Conservation (phyloP, 2,113 vertebrate species). For the Brachypodius melanocephalos region DNA sequence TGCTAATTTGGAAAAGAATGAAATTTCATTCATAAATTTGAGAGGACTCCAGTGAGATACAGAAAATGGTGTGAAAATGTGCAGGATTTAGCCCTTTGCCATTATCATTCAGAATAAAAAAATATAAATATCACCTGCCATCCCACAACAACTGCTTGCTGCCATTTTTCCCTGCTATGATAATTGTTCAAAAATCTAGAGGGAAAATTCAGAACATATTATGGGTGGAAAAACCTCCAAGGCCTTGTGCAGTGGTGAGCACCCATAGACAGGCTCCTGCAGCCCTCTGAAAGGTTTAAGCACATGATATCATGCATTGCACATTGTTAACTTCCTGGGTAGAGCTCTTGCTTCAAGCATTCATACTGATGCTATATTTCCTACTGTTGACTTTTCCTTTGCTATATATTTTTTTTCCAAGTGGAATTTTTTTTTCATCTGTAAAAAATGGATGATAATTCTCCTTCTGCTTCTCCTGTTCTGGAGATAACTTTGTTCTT, state of each 20-base stretch:
- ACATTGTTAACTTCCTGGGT: background rate
- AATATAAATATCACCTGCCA: background rate
- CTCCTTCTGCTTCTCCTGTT: background rate
- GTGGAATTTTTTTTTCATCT: background rate
- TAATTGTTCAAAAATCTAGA: constrained; percentile 1
- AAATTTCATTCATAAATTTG: background rate
- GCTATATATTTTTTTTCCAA: background rate
- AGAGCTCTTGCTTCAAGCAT: background rate
- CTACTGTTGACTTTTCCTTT: background rate
- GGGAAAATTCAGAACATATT: background rate
- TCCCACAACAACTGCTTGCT: background rate
- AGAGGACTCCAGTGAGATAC: background rate
- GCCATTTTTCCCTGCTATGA: background rate
- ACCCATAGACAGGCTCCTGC: background rate
- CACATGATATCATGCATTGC: background rate
- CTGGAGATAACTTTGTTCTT: background rate
- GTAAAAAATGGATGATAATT: background rate
- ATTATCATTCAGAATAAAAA: background rate
- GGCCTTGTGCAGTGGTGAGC: background rate
- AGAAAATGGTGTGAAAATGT: background rate
- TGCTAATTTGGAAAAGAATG: background rate
- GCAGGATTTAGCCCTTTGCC: background rate
- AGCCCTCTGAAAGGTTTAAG: background rate
- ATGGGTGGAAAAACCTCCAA: background rate
- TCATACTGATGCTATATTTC: background rate